Percentiles rank a stretch among this genome's conserved stretches.
These are phyloP conservation scores for Crepidodera aurea DNA, from an alignment of 2,888 invertebrate species.

Conservation along the genomic window DNA sequence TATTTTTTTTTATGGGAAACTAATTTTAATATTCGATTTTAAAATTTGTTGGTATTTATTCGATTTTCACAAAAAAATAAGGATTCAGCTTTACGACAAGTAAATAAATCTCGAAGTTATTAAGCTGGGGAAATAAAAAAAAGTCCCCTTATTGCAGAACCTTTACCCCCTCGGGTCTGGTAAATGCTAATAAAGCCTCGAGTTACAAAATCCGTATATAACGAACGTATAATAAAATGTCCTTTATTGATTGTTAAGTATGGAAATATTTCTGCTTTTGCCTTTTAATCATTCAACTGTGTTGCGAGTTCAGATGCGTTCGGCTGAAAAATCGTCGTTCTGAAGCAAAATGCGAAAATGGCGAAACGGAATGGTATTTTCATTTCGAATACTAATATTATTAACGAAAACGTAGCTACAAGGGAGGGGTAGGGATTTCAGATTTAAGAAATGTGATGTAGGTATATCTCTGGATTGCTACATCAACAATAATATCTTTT, in stretches of 20 bases:
- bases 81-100: too few species aligned
- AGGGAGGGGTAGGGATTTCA: neutral
- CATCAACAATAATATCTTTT: too few species aligned
- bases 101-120: too few species aligned
- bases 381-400: slow-evolving; percentile 27
- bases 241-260: slow-evolving; percentile 24
- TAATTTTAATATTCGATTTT: too few species aligned
- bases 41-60: too few species aligned
- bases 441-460: neutral
- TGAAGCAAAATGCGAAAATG: slow-evolving; percentile 27
- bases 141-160: neutral
- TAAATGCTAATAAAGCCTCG: slow-evolving; percentile 1
- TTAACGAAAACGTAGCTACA: neutral
- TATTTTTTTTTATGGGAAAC: too few species aligned
- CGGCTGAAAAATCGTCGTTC: slow-evolving; percentile 29
- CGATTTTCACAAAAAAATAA: too few species aligned
- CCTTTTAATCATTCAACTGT: slow-evolving; percentile 33
- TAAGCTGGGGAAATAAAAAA: slow-evolving; percentile 18
- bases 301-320: slow-evolving; percentile 23
- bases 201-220: slow-evolving; percentile 21
- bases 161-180: neutral
- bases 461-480: too few species aligned
- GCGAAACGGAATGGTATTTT: slow-evolving; percentile 19
- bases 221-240: slow-evolving; percentile 22
- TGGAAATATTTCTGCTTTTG: slow-evolving; percentile 23